Percentiles rank a stretch among this genome's conserved stretches.
These are phyloP conservation scores for Dendrocopos noguchii DNA, from an alignment of 2,113 vertebrate species.

Conservation along the genomic window DNA sequence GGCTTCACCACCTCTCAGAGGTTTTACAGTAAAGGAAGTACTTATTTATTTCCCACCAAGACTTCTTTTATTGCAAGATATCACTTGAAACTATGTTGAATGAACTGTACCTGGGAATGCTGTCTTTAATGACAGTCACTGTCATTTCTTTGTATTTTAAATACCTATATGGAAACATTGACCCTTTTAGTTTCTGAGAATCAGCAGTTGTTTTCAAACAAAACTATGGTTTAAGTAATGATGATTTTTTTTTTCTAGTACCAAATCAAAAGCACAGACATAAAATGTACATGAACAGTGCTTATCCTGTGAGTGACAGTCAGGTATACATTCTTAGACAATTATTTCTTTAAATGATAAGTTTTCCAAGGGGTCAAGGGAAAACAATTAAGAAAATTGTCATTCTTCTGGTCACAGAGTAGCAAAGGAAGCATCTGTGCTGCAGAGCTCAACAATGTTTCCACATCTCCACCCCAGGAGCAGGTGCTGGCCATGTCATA, in stretches of 20 bases:
- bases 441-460: not conserved
- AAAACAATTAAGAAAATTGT: slow-evolving; percentile 41
- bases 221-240: not conserved
- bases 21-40: not conserved
- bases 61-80: not conserved
- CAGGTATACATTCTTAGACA: not conserved
- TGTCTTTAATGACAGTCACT: not conserved
- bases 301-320: not conserved
- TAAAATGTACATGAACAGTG: not conserved
- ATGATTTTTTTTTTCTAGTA: not conserved
- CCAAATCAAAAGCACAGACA: not conserved
- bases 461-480: not conserved
- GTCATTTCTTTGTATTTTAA: not conserved
- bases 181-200: not conserved
- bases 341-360: slow-evolving; percentile 31
- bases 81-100: not conserved
- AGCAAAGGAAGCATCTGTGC: not conserved
- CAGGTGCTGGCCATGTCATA: not conserved
- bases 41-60: not conserved
- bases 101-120: not conserved
- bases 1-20: not conserved
- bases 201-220: not conserved
- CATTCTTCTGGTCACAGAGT: slow-evolving; percentile 13
- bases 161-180: not conserved
- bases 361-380: not conserved